Base-by-base conservation (phyloP, 1,140 invertebrate species). In the Belonocnema kinseyi region DNA sequence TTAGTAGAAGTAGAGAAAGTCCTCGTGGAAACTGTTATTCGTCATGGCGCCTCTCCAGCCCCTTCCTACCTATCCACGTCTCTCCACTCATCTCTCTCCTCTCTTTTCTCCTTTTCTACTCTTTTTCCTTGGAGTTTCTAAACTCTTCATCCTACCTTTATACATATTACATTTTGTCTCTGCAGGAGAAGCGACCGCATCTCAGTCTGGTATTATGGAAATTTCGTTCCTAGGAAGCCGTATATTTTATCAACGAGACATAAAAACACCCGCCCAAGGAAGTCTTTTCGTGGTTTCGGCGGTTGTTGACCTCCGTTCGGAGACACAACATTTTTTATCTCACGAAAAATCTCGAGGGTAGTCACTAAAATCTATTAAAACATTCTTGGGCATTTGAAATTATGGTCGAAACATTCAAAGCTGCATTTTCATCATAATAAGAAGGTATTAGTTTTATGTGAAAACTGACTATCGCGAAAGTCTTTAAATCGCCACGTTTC, bases 121-220 rank as follows among this genome's bases (percentile, higher is more conserved):
- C 40, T 66, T n/a, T 66, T 66, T 33, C 21, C 40, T 66, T 4
- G 3, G 33, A 8, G 12, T 46, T 66, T 66, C 56, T 66, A 33
- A 26, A 61, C 58, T 40, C 26, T 26, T 66, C 21, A 21, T 66
- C n/a, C 61, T 66, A 16, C 26, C 61, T 66, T 66, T 40, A 66
- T 66, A 66, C 61, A 66, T 66, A 66, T 66, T 66, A 66, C 61
- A 66, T 66, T 66, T 66, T 46, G 61, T 66, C 61, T 14, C 14
- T 66, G 61, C 61, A 7, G 33, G 61, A 66, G 61, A 33, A 66
- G 26, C 14, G 61, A 66, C 33, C 61, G 61, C 61, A 66, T 66
- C 61, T 66, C 26, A n/a, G n/a, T 26, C 26, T 66, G 61, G 61
- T 66, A 66, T 66, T 66, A 66, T 40, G 61, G n/a, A 33, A 66